Base-by-base conservation (phyloP, 2,113 vertebrate species). In the Narcine bancroftii region DNA sequence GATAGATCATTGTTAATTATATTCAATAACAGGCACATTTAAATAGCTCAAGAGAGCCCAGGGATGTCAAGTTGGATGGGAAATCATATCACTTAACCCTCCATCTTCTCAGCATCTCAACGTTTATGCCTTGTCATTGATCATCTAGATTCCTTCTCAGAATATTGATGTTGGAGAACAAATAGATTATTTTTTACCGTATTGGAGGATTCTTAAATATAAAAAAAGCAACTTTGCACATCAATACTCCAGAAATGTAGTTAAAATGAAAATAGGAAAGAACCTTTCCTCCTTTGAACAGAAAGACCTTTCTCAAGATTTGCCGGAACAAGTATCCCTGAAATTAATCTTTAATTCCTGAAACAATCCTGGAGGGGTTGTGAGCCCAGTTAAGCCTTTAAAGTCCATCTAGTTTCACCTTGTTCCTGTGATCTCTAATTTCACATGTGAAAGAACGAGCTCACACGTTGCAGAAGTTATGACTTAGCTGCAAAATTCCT, bases 401-500 rank as follows among this genome's bases (percentile, higher is more conserved):
- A 69, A 91, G 5, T 29, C 26, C 45, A 91, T 91, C 65, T 69
- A 45, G 24, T 69, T 47, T 91, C 85, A 91, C 89, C 79, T 77
- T 45, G 92, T 89, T 92, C 75, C 93, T 53, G 69, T 26, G 85
- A 92, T 89, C 92, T 83, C 93, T 50, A 47, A 79, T 79, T 92
- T 92, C 33, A 42, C 93, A 93, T 63, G 92, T 56, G 93, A 69
- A 77, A 76, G 72, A 92, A 92, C 83, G 93, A 92, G 93, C 94
- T 93, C 77, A 93, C 92, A 94, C 66, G 92, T 47, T 91, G 71
- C 92, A 94, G 92, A 93, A 95, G 93, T 93, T 92, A 93, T 94
- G 93, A 93, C 73, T 93, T 93, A 93, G 94, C 91, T 93, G 93
- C 92, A 94, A 93, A 93, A 95, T 95, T 93, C 94, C 94, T 93